Conservation (phyloP, 2,113 vertebrate genomes). For the Emydocephalus ijimae region DNA sequence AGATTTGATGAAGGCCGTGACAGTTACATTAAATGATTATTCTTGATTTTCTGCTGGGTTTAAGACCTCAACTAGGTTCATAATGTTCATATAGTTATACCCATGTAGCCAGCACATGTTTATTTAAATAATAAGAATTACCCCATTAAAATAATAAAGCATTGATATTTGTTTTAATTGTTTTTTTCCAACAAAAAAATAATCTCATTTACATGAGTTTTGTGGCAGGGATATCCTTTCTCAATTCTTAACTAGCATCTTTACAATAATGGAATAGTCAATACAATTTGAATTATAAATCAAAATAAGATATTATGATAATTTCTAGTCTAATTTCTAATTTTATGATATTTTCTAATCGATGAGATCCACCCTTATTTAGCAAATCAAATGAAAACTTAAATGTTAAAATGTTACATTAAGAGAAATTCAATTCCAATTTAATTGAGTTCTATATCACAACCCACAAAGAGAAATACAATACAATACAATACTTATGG, state of each 20-base stretch:
- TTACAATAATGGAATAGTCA: slow-evolving; percentile 18
- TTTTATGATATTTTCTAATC: not conserved
- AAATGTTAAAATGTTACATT: not conserved
- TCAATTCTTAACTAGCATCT: slow-evolving; percentile 40
- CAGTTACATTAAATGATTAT: slow-evolving; percentile 1
- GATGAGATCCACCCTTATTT: not conserved
- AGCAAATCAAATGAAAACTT: not conserved
- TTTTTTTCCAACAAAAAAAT: not conserved
- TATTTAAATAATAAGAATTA: not conserved
- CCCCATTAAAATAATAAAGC: slow-evolving; percentile 19
- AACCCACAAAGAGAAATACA: not conserved
- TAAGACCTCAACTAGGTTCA: slow-evolving; percentile 4
- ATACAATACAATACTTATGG: not conserved
- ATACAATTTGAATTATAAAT: not conserved
- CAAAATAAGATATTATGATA: not conserved
- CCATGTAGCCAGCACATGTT: slow-evolving; percentile 30
- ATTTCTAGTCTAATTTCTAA: not conserved
- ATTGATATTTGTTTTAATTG: not conserved
- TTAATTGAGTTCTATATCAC: slow-evolving; percentile 59
- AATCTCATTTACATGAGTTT: not conserved
- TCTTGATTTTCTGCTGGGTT: not conserved
- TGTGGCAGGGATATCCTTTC: slow-evolving; percentile 7
- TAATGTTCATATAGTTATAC: slow-evolving; percentile 33
- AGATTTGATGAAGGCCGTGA: not conserved
- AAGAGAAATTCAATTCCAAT: slow-evolving; percentile 9